Evolutionary conservation across 2,113 vertebrate species (phyloP).

Genomic region (Craseonycteris thonglongyai): DNA sequence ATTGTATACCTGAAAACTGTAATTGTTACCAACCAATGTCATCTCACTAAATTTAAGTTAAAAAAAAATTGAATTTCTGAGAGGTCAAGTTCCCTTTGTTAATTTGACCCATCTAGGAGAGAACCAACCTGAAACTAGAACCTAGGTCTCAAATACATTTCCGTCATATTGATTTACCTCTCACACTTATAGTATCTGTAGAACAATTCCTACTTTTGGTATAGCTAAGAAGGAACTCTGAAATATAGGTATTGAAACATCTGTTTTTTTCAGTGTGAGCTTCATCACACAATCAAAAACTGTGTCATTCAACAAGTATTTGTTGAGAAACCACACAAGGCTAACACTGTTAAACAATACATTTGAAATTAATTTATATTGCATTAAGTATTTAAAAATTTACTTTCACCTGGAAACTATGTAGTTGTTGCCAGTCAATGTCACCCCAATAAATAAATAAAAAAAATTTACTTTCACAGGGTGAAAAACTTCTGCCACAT

Average conservation of each 20-base stretch:
- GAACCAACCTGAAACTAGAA: neutral
- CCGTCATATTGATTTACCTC: neutral
- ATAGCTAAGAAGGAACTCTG: neutral
- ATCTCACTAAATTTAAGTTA: too few species aligned
- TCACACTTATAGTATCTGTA: neutral
- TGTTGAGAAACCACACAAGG: neutral
- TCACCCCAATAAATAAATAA: too few species aligned
- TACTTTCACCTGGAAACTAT: too few species aligned
- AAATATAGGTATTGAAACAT: neutral
- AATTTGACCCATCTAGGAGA: neutral
- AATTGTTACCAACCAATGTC: too few species aligned
- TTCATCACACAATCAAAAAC: neutral
- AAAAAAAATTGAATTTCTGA: neutral
- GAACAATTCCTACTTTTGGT: neutral
- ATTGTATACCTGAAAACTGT: too few species aligned
- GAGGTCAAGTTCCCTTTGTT: neutral
- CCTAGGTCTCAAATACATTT: neutral
- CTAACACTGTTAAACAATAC: neutral
- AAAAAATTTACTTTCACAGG: conserved; percentile 41
- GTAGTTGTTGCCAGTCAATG: too few species aligned
- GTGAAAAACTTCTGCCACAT: conserved; percentile 15
- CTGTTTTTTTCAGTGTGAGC: neutral
- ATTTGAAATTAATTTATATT: conserved; percentile 28
- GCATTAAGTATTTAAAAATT: conserved; percentile 42
- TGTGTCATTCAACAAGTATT: conserved; percentile 21